Evolutionary conservation across 2,888 invertebrate genomes (phyloP).

Genomic region (Eretmocerus hayati): DNA sequence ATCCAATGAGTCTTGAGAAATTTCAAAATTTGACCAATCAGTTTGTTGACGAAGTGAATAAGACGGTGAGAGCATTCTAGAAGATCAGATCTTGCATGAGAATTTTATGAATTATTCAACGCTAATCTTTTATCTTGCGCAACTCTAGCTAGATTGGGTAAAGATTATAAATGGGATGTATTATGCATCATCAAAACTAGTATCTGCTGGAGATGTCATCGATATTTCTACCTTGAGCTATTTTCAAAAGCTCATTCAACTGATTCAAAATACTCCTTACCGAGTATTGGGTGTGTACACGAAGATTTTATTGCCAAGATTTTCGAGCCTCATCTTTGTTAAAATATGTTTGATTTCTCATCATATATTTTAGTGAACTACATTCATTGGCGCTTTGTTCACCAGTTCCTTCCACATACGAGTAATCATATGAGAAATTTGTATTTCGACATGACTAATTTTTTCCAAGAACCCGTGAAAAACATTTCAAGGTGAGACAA

Average conservation of each 20-base stretch:
- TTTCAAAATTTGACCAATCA: conserved; percentile 12
- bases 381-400: conserved; percentile 14
- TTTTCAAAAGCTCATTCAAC: conserved; percentile 5
- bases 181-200: neutral
- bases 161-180: conserved; percentile 10
- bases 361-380: conserved; percentile 9
- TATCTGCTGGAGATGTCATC: neutral
- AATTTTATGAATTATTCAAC: too few relatives aligned
- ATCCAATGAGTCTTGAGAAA: conserved; percentile 2
- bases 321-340: neutral
- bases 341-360: neutral
- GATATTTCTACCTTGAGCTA: conserved; percentile 8
- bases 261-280: conserved; percentile 1
- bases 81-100: neutral
- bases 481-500: conserved; percentile 6
- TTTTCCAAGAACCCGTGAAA: conserved; percentile 6
- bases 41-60: neutral
- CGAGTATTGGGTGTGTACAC: conserved; percentile 2
- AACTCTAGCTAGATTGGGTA: conserved; percentile 10
- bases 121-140: neutral
- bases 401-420: conserved; percentile 9
- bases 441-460: conserved; percentile 7
- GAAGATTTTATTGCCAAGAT: neutral
- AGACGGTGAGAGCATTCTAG: neutral
- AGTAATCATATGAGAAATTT: conserved; percentile 7